A percentile compares a stretch with the other conserved stretches of the same genome.
phyloP scores from a whole-genome alignment of 37 sponge, comb jelly and placozoan species.

The Amphimedon queenslandica region DNA sequence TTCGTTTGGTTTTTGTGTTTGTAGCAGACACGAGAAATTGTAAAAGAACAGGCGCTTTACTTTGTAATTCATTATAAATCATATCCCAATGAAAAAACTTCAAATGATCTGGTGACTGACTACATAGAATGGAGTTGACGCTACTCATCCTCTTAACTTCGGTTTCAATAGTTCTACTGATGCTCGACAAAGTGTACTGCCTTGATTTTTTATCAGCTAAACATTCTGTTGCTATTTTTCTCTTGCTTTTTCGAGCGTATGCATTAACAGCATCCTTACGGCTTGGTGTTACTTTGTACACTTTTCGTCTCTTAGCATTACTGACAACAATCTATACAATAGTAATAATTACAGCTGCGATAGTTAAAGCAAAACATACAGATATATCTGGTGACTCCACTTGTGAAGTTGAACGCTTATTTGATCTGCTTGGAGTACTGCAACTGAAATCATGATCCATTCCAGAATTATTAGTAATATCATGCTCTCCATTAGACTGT shows the following conservation, averaged over 20 bases:
- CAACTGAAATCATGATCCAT: too few species aligned
- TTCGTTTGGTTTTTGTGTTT: conserved; percentile 11
- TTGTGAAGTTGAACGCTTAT: too few species aligned
- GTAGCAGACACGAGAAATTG: conserved; percentile 18
- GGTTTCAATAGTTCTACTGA: background rate
- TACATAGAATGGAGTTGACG: conserved; percentile 13
- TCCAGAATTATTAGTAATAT: too few species aligned
- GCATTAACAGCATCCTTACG: background rate
- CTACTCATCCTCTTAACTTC: conserved; percentile 16
- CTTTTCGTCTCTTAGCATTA: background rate
- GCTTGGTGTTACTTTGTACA: background rate
- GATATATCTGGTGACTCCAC: too few species aligned
- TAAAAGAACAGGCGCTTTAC: conserved; percentile 13
- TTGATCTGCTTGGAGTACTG: too few species aligned
- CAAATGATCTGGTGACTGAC: conserved; percentile 2
- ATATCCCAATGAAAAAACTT: conserved; percentile 24
- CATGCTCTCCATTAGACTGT: too few species aligned
- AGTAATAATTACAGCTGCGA: too few species aligned
- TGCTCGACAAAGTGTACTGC: background rate
- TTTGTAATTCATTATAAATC: conserved; percentile 11
- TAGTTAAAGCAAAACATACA: too few species aligned
- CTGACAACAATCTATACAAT: background rate
- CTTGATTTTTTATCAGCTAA: background rate
- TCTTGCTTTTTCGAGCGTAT: conserved; percentile 1
- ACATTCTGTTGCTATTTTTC: background rate